Base-by-base conservation (phyloP, 2,797 vertebrate species). In the Argya squamiceps region DNA sequence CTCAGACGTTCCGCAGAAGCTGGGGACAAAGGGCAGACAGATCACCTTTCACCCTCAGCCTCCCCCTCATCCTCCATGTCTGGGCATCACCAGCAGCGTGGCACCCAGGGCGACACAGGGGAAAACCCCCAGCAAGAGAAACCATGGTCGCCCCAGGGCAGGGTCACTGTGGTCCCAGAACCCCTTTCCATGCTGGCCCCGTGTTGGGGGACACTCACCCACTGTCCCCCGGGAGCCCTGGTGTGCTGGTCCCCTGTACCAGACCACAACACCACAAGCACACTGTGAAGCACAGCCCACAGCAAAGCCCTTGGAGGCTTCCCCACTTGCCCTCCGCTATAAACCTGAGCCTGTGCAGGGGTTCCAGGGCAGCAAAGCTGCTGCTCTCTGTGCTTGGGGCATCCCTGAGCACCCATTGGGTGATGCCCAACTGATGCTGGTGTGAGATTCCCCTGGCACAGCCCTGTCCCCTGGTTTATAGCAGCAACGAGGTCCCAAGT, bases 1-100 rank as follows among this genome's bases (percentile, higher is more conserved):
- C 77, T 98, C 97, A 98, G 63, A 97, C 92, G 9, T 98, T 97
- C 37, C 97, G 92, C 56, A 98, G 96, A 69, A 98, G 97, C 98
- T 98, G 95, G 41, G 69, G 68, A 67, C 37, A 59, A 67, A 63
- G n/a, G 41, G 27, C 20, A 56, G 46, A 69, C 5, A 15, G 50
- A 73, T 69, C 65, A 55, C 27, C 4, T 9, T 95, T 36, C 64
- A 50, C 5, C 20, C 41, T 30, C 43, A 16, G 9, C 29, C 37
- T 65, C 53, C 43, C 20, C 67, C 16, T 29, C 34, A 50, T 71
- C 53, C 1, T 41, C 59, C 29, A 0, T 15, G 4, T 24, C 59
- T 15, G 39, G 6, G 49, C 39, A 22, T 52, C 73, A 24, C 30
- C 47, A 6, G 60, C 26, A 30, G 29, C 2, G 7, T 37, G 34